Conservation (phyloP, 1,140 invertebrate species). For the Drosophila pseudoobscura region DNA sequence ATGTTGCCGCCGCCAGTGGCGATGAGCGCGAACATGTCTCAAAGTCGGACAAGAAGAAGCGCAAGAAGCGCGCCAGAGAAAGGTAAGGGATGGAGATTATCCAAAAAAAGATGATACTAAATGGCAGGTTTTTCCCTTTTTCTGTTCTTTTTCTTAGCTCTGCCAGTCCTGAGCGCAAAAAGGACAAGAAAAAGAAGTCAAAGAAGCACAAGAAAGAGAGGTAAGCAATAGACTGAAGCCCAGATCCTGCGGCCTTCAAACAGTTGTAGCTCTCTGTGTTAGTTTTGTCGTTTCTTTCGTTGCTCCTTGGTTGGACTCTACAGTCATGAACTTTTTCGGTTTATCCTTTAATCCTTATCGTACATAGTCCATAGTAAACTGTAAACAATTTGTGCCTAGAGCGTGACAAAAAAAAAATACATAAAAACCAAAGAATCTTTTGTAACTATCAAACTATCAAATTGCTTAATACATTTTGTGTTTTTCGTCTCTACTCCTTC, state of each 20-base stretch:
- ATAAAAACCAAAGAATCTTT: slow-evolving; percentile 36
- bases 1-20: slow-evolving; percentile 29
- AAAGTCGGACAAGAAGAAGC: slow-evolving; percentile 85
- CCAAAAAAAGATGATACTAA: background rate
- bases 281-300: slow-evolving; percentile 39
- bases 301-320: slow-evolving; percentile 29
- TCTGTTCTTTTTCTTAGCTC: slow-evolving; percentile 76
- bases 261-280: slow-evolving; percentile 65
- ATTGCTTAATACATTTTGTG: slow-evolving; percentile 79
- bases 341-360: slow-evolving; percentile 18
- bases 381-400: slow-evolving; percentile 40
- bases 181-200: slow-evolving; percentile 88
- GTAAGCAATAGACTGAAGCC: slow-evolving; percentile 81
- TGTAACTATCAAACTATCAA: slow-evolving; percentile 62
- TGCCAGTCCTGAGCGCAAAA: slow-evolving; percentile 86
- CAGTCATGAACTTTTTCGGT: slow-evolving; percentile 37
- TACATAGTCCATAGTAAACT: slow-evolving; percentile 45
- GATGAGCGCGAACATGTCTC: slow-evolving; percentile 74
- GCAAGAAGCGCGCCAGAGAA: slow-evolving; percentile 77
- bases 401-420: slow-evolving; percentile 39
- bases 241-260: slow-evolving; percentile 18
- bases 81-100: slow-evolving; percentile 51
- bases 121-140: background rate
- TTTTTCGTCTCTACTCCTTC: slow-evolving; percentile 82
- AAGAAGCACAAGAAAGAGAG: slow-evolving; percentile 89